These are phyloP conservation scores for Dufourea novaeangliae DNA, from an alignment of 1,140 invertebrate genomes.

Conservation along the genomic window DNA sequence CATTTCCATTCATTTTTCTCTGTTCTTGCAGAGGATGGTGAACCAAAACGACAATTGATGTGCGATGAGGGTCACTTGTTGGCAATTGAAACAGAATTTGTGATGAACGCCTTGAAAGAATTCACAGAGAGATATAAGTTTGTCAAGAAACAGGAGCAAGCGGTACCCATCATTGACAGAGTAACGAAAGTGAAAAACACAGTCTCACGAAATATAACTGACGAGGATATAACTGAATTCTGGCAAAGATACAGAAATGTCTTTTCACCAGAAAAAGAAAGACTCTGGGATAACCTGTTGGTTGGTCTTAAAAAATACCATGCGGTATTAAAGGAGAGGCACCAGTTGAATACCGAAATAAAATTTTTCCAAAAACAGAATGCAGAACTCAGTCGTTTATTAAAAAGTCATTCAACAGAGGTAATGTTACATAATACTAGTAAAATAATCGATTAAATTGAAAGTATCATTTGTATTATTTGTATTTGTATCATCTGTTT, in stretches of 20 bases:
- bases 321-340: constrained; percentile 81
- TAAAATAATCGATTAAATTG: not conserved
- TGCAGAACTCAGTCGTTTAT: constrained; percentile 80
- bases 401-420: constrained; percentile 71
- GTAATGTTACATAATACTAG: constrained; percentile 46
- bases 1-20: constrained; percentile 1
- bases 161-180: constrained; percentile 54
- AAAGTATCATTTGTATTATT: not conserved
- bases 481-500: constrained; percentile 9
- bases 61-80: constrained; percentile 81
- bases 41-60: constrained; percentile 36
- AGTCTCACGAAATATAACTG: constrained; percentile 79
- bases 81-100: constrained; percentile 82
- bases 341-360: constrained; percentile 80
- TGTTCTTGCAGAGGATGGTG: constrained; percentile 26
- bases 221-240: constrained; percentile 80
- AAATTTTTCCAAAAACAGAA: constrained; percentile 82
- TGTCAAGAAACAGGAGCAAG: constrained; percentile 67
- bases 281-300: constrained; percentile 82
- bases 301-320: constrained; percentile 83
- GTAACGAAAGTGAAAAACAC: constrained; percentile 66
- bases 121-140: constrained; percentile 79
- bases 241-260: constrained; percentile 81
- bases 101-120: constrained; percentile 81
- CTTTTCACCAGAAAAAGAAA: constrained; percentile 79